A percentile compares a stretch with the other conserved stretches of the same genome.
These are phyloP conservation scores for Todiramphus saurophagus DNA, from an alignment of 2,113 vertebrate genomes.

Conservation along the genomic window DNA sequence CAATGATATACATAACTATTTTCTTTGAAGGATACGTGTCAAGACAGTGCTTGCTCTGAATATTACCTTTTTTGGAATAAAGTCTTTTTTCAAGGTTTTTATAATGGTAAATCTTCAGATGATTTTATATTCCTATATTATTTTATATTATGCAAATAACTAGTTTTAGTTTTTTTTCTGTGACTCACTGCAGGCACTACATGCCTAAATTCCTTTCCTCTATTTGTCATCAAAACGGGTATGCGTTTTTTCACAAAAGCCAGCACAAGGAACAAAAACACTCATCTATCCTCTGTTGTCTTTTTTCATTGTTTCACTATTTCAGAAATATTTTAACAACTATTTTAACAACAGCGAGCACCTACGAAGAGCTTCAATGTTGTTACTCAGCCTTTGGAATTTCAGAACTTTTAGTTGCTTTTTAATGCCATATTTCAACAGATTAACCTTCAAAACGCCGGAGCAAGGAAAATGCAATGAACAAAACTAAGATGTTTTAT, in stretches of 20 bases:
- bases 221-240: neutral
- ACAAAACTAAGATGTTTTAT: neutral
- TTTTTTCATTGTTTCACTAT: neutral
- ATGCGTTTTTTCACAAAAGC: neutral
- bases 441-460: neutral
- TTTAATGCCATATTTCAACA: neutral
- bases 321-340: neutral
- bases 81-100: neutral
- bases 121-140: neutral
- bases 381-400: neutral
- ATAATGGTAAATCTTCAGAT: neutral
- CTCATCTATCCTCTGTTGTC: neutral
- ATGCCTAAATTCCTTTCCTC: neutral
- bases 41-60: neutral
- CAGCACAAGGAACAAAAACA: neutral
- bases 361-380: neutral
- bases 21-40: neutral
- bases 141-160: neutral
- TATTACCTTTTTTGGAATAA: neutral
- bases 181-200: neutral
- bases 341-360: neutral
- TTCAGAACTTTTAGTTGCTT: neutral
- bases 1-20: accelerated
- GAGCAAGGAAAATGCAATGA: neutral
- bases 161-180: neutral